Percentiles rank a stretch among this genome's conserved stretches.
Conservation (phyloP, 2,888 invertebrate species). For the Leucophora obtusa region DNA sequence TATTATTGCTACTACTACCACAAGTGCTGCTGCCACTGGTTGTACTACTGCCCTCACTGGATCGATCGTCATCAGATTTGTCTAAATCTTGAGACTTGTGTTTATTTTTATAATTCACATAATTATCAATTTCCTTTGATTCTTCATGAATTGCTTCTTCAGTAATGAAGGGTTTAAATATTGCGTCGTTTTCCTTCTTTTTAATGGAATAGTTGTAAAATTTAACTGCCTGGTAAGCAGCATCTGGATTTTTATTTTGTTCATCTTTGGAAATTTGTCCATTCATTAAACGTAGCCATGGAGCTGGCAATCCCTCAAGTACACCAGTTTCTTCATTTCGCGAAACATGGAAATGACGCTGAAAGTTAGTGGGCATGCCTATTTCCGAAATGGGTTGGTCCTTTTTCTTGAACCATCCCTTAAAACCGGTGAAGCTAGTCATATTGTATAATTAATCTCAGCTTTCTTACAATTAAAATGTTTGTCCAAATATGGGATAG, state of each 20-base stretch:
- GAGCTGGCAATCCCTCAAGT: constrained; percentile 90
- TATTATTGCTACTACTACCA: constrained; percentile 75
- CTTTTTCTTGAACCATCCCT: constrained; percentile 78
- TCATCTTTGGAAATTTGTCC: constrained; percentile 91
- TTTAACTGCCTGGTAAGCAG: constrained; percentile 93
- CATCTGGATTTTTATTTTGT: constrained; percentile 92
- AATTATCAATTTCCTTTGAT: constrained; percentile 88
- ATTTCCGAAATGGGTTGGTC: constrained; percentile 80
- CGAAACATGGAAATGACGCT: constrained; percentile 91
- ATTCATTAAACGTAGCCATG: constrained; percentile 89
- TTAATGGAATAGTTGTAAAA: constrained; percentile 93
- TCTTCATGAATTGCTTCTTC: constrained; percentile 89
- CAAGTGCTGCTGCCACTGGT: constrained; percentile 69
- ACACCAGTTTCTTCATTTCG: constrained; percentile 90
- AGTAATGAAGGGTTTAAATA: constrained; percentile 90
- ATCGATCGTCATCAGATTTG: constrained; percentile 79
- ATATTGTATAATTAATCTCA: constrained; percentile 59
- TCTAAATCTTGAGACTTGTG: constrained; percentile 82
- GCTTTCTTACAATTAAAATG: background rate
- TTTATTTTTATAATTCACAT: constrained; percentile 85
- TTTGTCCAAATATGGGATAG: background rate
- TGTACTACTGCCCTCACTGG: constrained; percentile 73
- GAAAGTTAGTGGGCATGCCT: constrained; percentile 90
- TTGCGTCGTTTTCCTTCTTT: constrained; percentile 85
- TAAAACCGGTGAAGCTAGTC: constrained; percentile 75